Evolutionary conservation across 2,113 vertebrate species (phyloP).

Genomic region (Stigmatopora argus): DNA sequence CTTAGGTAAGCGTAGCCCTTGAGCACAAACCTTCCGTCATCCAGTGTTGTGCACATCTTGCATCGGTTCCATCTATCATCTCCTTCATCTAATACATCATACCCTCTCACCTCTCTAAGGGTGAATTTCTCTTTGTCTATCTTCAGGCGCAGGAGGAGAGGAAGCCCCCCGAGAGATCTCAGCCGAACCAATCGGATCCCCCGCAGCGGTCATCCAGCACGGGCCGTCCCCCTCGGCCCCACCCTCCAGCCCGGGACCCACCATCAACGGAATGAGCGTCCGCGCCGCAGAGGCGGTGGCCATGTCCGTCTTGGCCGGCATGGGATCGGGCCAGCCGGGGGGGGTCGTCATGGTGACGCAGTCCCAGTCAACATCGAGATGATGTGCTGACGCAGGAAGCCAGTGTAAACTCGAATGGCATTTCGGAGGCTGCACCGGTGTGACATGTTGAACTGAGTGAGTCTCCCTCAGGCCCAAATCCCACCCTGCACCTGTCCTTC

Average conservation of each 20-base stretch:
- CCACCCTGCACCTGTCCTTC: constrained; percentile 18
- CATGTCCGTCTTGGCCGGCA: constrained; percentile 86
- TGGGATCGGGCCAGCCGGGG: constrained; percentile 86
- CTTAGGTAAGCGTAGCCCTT: constrained; percentile 54
- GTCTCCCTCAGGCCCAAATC: constrained; percentile 10
- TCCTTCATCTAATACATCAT: constrained; percentile 54
- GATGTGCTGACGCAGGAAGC: constrained; percentile 69
- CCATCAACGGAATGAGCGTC: constrained; percentile 79
- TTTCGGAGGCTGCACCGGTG: constrained; percentile 42
- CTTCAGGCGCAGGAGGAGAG: constrained; percentile 79
- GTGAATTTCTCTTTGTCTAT: constrained; percentile 67
- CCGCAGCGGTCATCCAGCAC: constrained; percentile 82
- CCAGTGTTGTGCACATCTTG: constrained; percentile 1
- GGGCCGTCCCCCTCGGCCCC: constrained; percentile 66
- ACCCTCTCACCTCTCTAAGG: constrained; percentile 68
- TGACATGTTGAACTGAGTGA: constrained; percentile 38
- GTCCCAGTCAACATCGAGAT: constrained; percentile 87
- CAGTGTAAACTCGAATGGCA: constrained; percentile 48
- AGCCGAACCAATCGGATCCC: constrained; percentile 77
- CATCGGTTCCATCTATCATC: constrained; percentile 35
- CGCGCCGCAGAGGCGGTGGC: constrained; percentile 89
- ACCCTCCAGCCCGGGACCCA: constrained; percentile 62
- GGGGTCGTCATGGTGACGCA: constrained; percentile 77
- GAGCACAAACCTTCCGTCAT: neutral
- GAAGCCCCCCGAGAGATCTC: constrained; percentile 78